Evolutionary conservation across 2,113 vertebrate genomes (phyloP).

Genomic region (Perca flavescens): DNA sequence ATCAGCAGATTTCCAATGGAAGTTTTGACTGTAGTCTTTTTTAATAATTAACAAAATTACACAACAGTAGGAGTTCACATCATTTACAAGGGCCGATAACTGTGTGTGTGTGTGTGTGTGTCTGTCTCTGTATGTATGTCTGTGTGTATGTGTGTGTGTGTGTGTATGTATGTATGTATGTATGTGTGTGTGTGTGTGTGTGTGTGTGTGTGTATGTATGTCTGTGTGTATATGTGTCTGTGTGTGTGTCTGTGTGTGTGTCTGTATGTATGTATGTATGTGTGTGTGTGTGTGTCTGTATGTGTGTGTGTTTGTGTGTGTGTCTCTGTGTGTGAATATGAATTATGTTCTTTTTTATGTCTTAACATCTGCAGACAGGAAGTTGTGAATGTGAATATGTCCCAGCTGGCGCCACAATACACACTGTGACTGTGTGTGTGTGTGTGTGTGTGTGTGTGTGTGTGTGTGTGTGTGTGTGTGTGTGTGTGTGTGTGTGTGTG

Average conservation of each 20-base stretch:
- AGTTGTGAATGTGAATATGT: conserved; percentile 61
- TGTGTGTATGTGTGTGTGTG: neutral
- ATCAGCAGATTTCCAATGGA: neutral
- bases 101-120: neutral
- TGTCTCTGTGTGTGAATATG: conserved; percentile 4
- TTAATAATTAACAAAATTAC: too few species aligned
- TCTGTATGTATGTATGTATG: neutral
- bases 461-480: neutral
- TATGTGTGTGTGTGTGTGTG: conserved; percentile 10
- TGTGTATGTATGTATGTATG: neutral
- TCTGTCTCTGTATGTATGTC: neutral
- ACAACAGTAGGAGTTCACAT: too few species aligned
- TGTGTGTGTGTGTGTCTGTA: neutral
- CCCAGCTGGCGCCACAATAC: conserved; percentile 67
- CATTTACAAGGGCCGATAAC: too few species aligned
- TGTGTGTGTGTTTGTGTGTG: neutral
- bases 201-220: neutral
- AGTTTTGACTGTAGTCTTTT: neutral
- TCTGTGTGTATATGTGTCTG: neutral
- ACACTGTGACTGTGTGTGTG: conserved; percentile 3
- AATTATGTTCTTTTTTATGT: conserved; percentile 43
- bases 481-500: conserved; percentile 17
- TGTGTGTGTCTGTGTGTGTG: neutral
- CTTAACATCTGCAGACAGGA: conserved; percentile 79
- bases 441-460: conserved; percentile 14